phyloP scores from a whole-genome alignment of 2,113 vertebrate species.

The Saguinus imperator region DNA sequence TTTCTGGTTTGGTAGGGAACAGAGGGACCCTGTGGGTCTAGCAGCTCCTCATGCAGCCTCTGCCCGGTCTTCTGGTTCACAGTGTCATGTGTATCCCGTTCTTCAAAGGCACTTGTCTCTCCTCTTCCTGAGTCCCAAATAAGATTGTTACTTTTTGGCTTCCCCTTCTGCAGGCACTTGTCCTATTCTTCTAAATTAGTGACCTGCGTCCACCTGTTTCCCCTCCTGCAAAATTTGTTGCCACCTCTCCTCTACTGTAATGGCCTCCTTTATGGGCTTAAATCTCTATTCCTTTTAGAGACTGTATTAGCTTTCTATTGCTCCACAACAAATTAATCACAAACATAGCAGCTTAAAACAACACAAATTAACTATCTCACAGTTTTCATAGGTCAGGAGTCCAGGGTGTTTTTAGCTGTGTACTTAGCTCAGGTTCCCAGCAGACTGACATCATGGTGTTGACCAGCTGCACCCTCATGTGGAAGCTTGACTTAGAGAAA shows the following conservation, averaged over 20 bases:
- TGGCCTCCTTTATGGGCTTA: background rate
- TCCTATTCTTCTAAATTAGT: background rate
- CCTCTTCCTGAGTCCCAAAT: background rate
- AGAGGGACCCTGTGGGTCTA: background rate
- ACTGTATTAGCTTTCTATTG: background rate
- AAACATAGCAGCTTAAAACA: background rate
- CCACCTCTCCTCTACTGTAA: background rate
- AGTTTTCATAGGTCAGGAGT: background rate
- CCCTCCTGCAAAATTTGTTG: background rate
- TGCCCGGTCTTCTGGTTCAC: background rate
- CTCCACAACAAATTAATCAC: background rate
- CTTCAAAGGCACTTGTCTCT: background rate
- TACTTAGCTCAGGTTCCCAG: background rate
- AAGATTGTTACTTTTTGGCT: background rate
- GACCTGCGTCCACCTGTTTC: background rate
- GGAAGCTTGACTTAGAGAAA: background rate
- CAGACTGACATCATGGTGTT: background rate
- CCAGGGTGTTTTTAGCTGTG: background rate
- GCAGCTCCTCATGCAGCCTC: background rate
- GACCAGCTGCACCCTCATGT: background rate
- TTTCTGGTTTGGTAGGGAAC: background rate
- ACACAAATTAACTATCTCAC: background rate
- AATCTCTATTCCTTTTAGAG: background rate
- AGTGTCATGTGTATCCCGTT: background rate
- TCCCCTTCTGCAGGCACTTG: background rate